phyloP scores from a whole-genome alignment of 2,888 invertebrate species.

The Branchellion lobata region DNA sequence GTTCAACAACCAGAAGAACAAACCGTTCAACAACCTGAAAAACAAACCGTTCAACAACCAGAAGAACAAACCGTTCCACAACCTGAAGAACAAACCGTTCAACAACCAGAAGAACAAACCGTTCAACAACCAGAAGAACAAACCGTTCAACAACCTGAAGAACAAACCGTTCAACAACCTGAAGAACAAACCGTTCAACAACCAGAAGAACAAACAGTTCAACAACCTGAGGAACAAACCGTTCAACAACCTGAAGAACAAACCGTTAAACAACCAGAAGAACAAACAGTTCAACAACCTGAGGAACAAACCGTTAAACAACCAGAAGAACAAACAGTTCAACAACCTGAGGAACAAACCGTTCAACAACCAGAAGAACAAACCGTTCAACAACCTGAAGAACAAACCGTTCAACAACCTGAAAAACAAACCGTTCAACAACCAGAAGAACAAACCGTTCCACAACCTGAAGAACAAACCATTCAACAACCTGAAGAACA shows the following conservation, averaged over 20 bases:
- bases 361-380: neutral
- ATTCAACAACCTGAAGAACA: constrained; percentile 1
- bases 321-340: constrained; percentile 33
- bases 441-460: neutral
- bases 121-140: neutral
- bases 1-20: neutral
- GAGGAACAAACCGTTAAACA: constrained; percentile 8
- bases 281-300: constrained; percentile 7
- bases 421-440: neutral
- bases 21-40: neutral
- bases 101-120: neutral
- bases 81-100: neutral
- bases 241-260: constrained; percentile 6
- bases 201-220: constrained; percentile 10
- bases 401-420: neutral
- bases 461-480: neutral
- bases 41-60: neutral
- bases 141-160: neutral
- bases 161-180: neutral
- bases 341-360: constrained; percentile 28
- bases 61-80: neutral
- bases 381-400: neutral
- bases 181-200: neutral
- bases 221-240: constrained; percentile 17
- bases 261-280: constrained; percentile 7